These are phyloP conservation scores for Nymphalis io DNA, from an alignment of 1,140 invertebrate species.

Conservation along the genomic window DNA sequence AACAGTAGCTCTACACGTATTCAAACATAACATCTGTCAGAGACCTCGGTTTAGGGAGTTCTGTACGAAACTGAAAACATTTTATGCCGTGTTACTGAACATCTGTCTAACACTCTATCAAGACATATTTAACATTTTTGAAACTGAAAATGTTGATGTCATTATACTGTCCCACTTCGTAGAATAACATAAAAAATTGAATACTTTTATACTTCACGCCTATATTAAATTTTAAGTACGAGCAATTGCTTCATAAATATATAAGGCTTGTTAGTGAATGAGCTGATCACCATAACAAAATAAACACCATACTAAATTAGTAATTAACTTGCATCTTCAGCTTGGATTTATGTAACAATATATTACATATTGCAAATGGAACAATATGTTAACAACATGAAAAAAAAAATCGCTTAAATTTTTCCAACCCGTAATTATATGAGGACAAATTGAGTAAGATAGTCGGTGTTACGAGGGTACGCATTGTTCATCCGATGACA, in stretches of 20 bases:
- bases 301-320: too few species aligned
- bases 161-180: too few species aligned
- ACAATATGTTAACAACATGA: conserved; percentile 5
- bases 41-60: conserved; percentile 17
- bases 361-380: background rate
- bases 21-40: conserved; percentile 58
- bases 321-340: background rate
- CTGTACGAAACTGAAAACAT: conserved; percentile 10
- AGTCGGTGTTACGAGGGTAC: conserved; percentile 58
- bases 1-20: conserved; percentile 60
- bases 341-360: background rate
- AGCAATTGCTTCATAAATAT: too few species aligned
- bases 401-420: conserved; percentile 46
- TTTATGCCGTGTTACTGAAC: background rate
- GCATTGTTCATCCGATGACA: conserved; percentile 75
- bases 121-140: background rate
- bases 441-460: conserved; percentile 71
- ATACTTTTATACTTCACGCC: too few species aligned
- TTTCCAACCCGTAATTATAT: conserved; percentile 60
- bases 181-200: too few species aligned
- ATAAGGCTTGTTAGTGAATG: too few species aligned
- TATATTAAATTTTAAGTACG: too few species aligned
- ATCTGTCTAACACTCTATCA: background rate
- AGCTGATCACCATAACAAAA: too few species aligned
- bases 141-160: background rate